Percentiles rank a stretch among this genome's conserved stretches.
Evolutionary conservation across 1,140 invertebrate species (phyloP).

Genomic region (Cherax destructor): DNA sequence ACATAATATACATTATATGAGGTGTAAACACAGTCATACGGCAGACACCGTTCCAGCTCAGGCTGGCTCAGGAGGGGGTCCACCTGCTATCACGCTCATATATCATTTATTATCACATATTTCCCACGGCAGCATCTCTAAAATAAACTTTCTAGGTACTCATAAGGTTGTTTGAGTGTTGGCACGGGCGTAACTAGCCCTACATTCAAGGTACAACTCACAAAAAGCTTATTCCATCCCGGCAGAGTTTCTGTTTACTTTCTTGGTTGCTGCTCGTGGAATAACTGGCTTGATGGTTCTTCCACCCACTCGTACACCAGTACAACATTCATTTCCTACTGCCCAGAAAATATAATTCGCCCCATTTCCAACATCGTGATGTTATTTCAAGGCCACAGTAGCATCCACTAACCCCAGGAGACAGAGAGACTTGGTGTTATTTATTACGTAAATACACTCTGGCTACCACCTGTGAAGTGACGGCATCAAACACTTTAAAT

Average conservation of each 20-base stretch:
- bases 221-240: slow-evolving; percentile 48
- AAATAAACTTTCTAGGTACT: background rate
- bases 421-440: too few species aligned
- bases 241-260: slow-evolving; percentile 51
- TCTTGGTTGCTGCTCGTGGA: slow-evolving; percentile 38
- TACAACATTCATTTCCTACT: background rate
- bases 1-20: background rate
- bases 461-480: background rate
- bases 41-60: background rate
- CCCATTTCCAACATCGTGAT: too few species aligned
- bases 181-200: background rate
- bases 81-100: background rate
- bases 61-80: slow-evolving; percentile 29
- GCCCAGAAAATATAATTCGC: too few species aligned
- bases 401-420: too few species aligned
- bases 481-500: background rate
- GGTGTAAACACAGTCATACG: background rate
- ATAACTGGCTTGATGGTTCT: slow-evolving; percentile 37
- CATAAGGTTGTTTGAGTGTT: background rate
- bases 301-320: too few species aligned
- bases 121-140: background rate
- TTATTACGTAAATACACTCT: background rate
- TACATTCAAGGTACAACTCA: background rate
- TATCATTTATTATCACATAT: background rate
- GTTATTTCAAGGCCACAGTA: too few species aligned